Evolutionary conservation across 1,140 invertebrate genomes (phyloP).

Genomic region (Mizuhopecten yessoensis): DNA sequence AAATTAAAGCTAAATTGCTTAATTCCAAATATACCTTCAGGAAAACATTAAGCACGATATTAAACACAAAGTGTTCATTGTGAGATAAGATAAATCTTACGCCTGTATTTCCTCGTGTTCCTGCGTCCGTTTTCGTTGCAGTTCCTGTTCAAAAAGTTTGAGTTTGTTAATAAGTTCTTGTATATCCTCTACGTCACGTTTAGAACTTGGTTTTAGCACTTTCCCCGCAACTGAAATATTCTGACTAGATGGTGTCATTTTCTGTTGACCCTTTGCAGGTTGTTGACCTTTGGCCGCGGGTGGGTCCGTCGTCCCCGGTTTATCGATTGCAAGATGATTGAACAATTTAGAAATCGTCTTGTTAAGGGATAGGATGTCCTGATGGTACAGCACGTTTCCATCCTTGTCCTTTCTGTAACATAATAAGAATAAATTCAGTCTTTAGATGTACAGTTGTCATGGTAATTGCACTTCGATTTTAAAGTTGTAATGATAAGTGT

Average conservation of each 20-base stretch:
- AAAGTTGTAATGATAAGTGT: too few species aligned
- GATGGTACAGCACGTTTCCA: not conserved
- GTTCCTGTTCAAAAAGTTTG: slow-evolving; percentile 49
- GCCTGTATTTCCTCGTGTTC: slow-evolving; percentile 48
- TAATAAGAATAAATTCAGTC: too few species aligned
- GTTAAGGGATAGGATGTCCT: slow-evolving; percentile 51
- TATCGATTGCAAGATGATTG: slow-evolving; percentile 55
- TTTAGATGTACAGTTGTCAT: too few species aligned
- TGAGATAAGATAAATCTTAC: too few species aligned
- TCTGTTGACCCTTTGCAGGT: not conserved
- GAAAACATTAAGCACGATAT: too few species aligned
- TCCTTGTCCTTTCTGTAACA: not conserved
- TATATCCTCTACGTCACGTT: slow-evolving; percentile 38
- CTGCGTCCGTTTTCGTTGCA: slow-evolving; percentile 47
- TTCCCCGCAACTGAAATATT: not conserved
- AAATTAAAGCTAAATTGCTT: too few species aligned
- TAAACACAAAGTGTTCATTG: too few species aligned
- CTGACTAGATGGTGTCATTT: not conserved
- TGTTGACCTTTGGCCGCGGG: not conserved
- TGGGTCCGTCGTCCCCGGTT: not conserved
- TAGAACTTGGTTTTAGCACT: not conserved
- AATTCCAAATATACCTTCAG: too few species aligned
- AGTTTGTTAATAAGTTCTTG: slow-evolving; percentile 50
- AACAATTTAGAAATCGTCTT: slow-evolving; percentile 54
- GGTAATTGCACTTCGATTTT: too few species aligned